These are phyloP conservation scores for Pollachius pollachius DNA, from an alignment of 2,113 vertebrate species.

Conservation along the genomic window DNA sequence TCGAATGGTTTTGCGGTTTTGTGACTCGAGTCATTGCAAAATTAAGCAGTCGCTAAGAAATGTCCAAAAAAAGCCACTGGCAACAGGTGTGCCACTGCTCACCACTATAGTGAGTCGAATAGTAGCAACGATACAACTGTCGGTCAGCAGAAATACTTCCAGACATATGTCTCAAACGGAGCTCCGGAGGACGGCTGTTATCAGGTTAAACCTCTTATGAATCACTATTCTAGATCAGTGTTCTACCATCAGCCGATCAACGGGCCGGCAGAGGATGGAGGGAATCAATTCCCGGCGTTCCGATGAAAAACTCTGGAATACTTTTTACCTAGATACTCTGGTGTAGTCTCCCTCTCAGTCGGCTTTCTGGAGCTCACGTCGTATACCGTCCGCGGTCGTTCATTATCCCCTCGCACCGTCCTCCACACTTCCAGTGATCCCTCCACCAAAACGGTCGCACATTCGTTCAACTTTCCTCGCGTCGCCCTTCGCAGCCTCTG, in stretches of 20 bases:
- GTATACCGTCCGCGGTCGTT: conserved; percentile 48
- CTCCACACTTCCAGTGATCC: conserved; percentile 38
- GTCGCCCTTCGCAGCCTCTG: background rate
- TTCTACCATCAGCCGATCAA: background rate
- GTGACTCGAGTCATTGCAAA: background rate
- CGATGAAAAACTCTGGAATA: conserved; percentile 5
- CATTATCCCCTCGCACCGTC: conserved; percentile 17
- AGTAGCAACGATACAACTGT: conserved; percentile 30
- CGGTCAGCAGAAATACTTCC: conserved; percentile 35
- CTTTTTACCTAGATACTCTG: conserved; percentile 61
- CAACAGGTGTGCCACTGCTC: conserved; percentile 64
- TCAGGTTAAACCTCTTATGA: conserved; percentile 8
- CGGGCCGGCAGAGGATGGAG: background rate
- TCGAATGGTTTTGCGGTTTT: too few relatives aligned
- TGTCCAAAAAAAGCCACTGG: conserved; percentile 54
- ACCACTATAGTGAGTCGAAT: conserved; percentile 15
- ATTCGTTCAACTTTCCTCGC: conserved; percentile 12
- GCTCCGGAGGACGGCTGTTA: background rate
- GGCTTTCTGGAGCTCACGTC: conserved; percentile 21
- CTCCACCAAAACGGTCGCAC: conserved; percentile 11
- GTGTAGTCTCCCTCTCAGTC: conserved; percentile 31
- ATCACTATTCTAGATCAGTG: background rate
- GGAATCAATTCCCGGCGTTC: background rate
- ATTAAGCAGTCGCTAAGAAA: conserved; percentile 3
- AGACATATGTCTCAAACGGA: conserved; percentile 22